Conservation (phyloP, 2,113 vertebrate genomes). For the Trematomus loennbergii region DNA sequence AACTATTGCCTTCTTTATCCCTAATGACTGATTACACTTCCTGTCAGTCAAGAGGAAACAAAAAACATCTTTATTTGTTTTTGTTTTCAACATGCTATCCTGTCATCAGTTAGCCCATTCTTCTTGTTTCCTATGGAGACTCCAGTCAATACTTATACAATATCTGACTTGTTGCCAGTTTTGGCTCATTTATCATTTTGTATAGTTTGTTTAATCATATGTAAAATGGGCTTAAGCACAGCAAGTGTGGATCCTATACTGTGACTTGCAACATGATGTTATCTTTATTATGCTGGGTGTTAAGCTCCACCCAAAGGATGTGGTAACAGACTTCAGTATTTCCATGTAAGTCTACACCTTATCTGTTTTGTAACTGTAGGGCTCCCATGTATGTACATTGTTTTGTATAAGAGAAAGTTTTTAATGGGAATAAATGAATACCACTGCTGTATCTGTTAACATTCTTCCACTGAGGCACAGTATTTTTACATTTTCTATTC, state of each 20-base stretch:
- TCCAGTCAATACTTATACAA: background rate
- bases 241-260: slow-evolving; percentile 14
- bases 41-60: slow-evolving; percentile 2
- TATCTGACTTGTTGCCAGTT: background rate
- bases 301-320: background rate
- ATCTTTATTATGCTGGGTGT: slow-evolving; percentile 21
- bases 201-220: slow-evolving; percentile 16
- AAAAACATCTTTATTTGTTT: background rate
- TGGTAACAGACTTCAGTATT: slow-evolving; percentile 20
- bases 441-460: slow-evolving; percentile 24
- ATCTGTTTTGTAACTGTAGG: background rate
- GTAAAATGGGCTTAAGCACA: background rate
- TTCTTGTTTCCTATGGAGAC: slow-evolving; percentile 78
- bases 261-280: slow-evolving; percentile 12
- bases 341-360: background rate
- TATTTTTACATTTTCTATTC: slow-evolving; percentile 48
- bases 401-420: slow-evolving; percentile 16
- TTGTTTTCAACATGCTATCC: background rate
- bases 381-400: slow-evolving; percentile 13
- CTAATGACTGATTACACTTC: background rate
- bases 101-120: slow-evolving; percentile 2
- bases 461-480: slow-evolving; percentile 4
- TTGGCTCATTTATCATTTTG: slow-evolving; percentile 12
- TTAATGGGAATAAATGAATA: slow-evolving; percentile 19
- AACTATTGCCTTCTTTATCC: slow-evolving; percentile 3